Base-by-base conservation (phyloP, 2,888 invertebrate genomes). In the Plebejus anna region DNA sequence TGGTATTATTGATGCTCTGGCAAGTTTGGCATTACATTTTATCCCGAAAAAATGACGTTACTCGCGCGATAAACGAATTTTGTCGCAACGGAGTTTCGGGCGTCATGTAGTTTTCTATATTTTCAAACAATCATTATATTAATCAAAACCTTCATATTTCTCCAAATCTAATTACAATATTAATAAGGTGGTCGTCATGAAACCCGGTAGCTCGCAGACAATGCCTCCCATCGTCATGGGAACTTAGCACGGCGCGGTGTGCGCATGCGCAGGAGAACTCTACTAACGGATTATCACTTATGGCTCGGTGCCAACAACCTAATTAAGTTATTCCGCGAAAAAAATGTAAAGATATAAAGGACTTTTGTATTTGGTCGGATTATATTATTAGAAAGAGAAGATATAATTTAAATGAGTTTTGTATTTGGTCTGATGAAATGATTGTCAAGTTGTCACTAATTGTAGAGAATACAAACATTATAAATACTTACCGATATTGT, bases 211-310 rank as follows among this genome's bases (percentile, higher is more conserved):
- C 91, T 66, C 70, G 80, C 81, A 87, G 84, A 90, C 90, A 90
- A 90, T 89, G 88, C 86, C 86, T 88, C 87, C 85, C 87, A 85
- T 84, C 88, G 87, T 84, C 87, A 90, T 91, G 91, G 90, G 91
- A 90, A 90, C 84, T 83, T 83, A 80, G 80, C 75, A 75, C 83
- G 88, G 80, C 75, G 75, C 83, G 88, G 88, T 75, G 78, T 75
- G 72, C 70, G 71, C 77, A 77, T 70, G 76, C 75, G 75, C 61
- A 77, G 72, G 11, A 47, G 47, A 47, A 2, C 2, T 47, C 47
- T 47, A 47, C 47, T 73, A 73, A 73, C 73, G 51, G 73, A 51
- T 55, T 55, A 32, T 36, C 32, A 32, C 66, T 66, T 66, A 66
- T 66, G 66, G 66, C 13, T 66, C 32, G 32, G 6, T 66, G 66